These are phyloP conservation scores for Diorhabda sublineata DNA, from an alignment of 1,140 invertebrate genomes.

Conservation along the genomic window DNA sequence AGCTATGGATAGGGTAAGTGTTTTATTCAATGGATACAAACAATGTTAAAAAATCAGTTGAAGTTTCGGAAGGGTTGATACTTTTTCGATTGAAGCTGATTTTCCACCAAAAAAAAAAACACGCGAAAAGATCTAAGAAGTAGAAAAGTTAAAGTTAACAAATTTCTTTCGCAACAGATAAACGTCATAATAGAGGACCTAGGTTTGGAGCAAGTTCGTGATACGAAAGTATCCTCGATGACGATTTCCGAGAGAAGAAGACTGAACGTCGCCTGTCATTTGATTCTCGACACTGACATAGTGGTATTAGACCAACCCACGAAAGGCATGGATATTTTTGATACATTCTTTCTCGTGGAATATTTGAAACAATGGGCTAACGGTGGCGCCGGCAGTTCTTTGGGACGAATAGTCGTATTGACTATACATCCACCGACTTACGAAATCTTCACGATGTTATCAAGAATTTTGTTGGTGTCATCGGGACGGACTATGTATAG, in stretches of 20 bases:
- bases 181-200: slow-evolving; percentile 84
- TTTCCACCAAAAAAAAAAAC: neutral
- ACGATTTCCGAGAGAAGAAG: slow-evolving; percentile 82
- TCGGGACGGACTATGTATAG: slow-evolving; percentile 88
- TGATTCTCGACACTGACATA: slow-evolving; percentile 79
- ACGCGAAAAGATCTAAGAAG: too few relatives aligned
- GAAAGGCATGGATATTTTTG: slow-evolving; percentile 91
- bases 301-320: slow-evolving; percentile 85
- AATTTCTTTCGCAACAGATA: slow-evolving; percentile 54
- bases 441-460: slow-evolving; percentile 93
- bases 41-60: too few relatives aligned
- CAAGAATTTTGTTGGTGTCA: slow-evolving; percentile 79
- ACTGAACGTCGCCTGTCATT: slow-evolving; percentile 81
- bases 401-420: slow-evolving; percentile 77
- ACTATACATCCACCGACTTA: slow-evolving; percentile 91
- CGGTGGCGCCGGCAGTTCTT: slow-evolving; percentile 54
- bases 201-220: slow-evolving; percentile 77
- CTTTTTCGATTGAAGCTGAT: neutral
- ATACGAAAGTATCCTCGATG: slow-evolving; percentile 71
- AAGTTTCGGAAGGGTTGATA: too few relatives aligned
- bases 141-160: slow-evolving; percentile 27
- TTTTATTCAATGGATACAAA: neutral
- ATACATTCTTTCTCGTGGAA: slow-evolving; percentile 92
- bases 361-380: slow-evolving; percentile 90
- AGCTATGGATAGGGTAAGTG: slow-evolving; percentile 57